These are phyloP conservation scores for Nanorana parkeri DNA, from an alignment of 2,113 vertebrate genomes.

Conservation along the genomic window DNA sequence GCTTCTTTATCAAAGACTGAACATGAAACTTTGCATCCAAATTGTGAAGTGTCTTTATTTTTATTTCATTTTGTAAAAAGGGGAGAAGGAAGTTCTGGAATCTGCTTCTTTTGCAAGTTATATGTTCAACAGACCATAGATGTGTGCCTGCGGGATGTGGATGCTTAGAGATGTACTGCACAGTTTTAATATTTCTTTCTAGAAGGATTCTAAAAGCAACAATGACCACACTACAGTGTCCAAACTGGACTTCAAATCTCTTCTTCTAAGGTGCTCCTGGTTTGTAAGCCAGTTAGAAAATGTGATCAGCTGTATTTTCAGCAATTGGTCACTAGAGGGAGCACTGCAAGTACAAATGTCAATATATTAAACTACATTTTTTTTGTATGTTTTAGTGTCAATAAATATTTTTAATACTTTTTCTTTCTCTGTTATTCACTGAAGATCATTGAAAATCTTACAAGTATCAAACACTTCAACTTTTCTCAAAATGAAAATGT, in stretches of 20 bases:
- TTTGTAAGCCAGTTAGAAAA: not conserved
- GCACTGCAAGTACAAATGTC: conserved; percentile 19
- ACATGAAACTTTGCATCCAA: conserved; percentile 2
- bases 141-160: not conserved
- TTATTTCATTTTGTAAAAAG: conserved; percentile 16
- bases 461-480: too few relatives aligned
- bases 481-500: too few relatives aligned
- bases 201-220: not conserved
- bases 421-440: not conserved
- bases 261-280: not conserved
- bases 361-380: conserved; percentile 6
- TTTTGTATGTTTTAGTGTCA: conserved; percentile 51
- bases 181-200: not conserved
- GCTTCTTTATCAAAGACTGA: not conserved
- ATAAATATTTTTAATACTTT: conserved; percentile 39
- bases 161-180: not conserved
- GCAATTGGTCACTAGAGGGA: conserved; percentile 47
- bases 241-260: not conserved
- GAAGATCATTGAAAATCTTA: too few relatives aligned
- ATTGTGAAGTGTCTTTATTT: not conserved
- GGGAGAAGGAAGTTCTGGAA: not conserved
- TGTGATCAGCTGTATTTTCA: conserved; percentile 17
- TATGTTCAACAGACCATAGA: not conserved
- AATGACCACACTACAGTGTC: not conserved
- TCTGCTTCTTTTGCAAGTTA: not conserved